Base-by-base conservation (phyloP, 2,888 invertebrate species). In the Cosmorhoe ocellata region DNA sequence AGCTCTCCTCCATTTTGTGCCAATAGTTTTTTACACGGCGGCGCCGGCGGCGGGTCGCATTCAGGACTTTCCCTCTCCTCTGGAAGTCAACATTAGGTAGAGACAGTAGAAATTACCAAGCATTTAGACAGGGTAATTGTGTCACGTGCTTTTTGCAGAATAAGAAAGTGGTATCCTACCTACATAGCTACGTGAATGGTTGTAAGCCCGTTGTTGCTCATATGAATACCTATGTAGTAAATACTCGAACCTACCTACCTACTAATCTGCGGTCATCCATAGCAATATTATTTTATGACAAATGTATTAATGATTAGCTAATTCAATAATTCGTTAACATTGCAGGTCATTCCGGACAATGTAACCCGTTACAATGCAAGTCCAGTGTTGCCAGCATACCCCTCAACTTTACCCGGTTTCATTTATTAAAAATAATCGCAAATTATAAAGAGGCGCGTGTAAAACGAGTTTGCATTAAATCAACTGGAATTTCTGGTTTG, bases 241-340 rank as follows among this genome's bases (percentile, higher is more conserved):
- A 24, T 24, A 24, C 3, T 24, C 24, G 4, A 3, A 18, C 2
- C 2, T 18, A 34, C 8, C 3, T 38, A 13, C 38, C 13, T 36
- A n/a, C n/a, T n/a, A 11, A 22, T 13, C 24, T 12, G 30, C 37
- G 32, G 24, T 22, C 14, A 40, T 18, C 4, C 18, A 18, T 4
- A 18, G 5, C 33, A 33, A 7, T 51, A 51, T 63, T 70, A 74
- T 76, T 76, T 76, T 76, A 77, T 64, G 64, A 66, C 75, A 56
- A 64, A 67, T 64, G 66, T 64, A 26, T 59, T 77, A 84, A 86
- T 86, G 85, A 85, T 79, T 78, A 76, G 67, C 73, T 80, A 79
- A 87, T 87, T 84, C 80, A 82, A 79, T 81, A 80, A 81, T 84
- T 79, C 81, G 79, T 71, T 76, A 81, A 84, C 83, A 79, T 59